Percentiles rank a stretch among this genome's conserved stretches.
These are phyloP conservation scores for Lateolabrax maculatus DNA, from an alignment of 2,797 vertebrate genomes.

Conservation along the genomic window DNA sequence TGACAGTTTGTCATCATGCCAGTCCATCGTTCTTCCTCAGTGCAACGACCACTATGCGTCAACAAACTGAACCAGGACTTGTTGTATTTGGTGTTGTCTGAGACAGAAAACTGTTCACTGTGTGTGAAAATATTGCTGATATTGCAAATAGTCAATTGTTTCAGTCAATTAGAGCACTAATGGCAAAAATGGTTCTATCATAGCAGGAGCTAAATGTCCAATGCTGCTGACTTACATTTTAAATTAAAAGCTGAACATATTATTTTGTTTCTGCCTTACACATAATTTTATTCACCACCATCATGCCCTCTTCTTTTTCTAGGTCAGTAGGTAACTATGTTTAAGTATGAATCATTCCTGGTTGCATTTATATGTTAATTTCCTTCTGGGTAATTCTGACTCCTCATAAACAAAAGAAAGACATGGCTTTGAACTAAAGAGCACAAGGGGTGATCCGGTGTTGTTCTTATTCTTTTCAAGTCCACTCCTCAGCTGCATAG, in stretches of 20 bases:
- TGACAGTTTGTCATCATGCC: conserved; percentile 52
- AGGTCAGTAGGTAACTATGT: conserved; percentile 67
- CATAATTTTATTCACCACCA: conserved; percentile 42
- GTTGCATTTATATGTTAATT: conserved; percentile 85
- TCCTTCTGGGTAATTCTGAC: conserved; percentile 62
- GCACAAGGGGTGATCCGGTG: conserved; percentile 52
- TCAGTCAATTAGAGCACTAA: not conserved
- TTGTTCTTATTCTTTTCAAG: conserved; percentile 71
- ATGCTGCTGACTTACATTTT: conserved; percentile 15
- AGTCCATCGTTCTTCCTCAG: conserved; percentile 44
- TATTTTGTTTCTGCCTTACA: not conserved
- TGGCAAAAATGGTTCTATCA: conserved; percentile 1
- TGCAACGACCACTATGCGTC: conserved; percentile 28
- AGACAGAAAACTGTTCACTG: conserved; percentile 15
- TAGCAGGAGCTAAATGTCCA: conserved; percentile 6
- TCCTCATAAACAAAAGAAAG: conserved; percentile 69
- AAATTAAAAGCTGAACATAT: conserved; percentile 31
- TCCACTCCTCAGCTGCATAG: conserved; percentile 63
- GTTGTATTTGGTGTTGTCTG: conserved; percentile 33
- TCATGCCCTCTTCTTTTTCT: conserved; percentile 54
- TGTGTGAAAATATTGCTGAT: conserved; percentile 30
- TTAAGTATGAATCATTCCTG: conserved; percentile 73
- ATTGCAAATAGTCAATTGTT: conserved; percentile 1
- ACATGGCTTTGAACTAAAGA: conserved; percentile 66
- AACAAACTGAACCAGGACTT: conserved; percentile 49